Conservation (phyloP, 2,113 vertebrate genomes). For the Agapornis roseicollis region DNA sequence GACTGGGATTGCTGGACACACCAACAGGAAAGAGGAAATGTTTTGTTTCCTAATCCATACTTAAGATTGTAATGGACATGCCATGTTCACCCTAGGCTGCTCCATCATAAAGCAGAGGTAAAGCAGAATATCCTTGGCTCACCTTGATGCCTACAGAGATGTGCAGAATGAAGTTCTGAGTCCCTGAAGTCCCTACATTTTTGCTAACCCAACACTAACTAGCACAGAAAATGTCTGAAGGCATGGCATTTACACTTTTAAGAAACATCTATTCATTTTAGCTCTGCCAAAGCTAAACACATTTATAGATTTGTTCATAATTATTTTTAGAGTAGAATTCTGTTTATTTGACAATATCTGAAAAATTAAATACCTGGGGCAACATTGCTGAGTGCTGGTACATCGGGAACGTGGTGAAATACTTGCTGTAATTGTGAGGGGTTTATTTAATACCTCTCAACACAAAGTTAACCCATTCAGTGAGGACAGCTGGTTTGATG, state of each 20-base stretch:
- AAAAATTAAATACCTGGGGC: slow-evolving; percentile 60
- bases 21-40: neutral
- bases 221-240: neutral
- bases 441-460: slow-evolving; percentile 1
- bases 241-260: neutral
- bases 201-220: neutral
- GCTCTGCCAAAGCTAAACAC: slow-evolving; percentile 34
- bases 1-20: neutral
- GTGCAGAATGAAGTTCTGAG: neutral
- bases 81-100: neutral
- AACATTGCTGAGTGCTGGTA: neutral
- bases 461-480: neutral
- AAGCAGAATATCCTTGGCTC: neutral
- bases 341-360: slow-evolving; percentile 59
- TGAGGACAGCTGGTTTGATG: neutral
- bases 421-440: neutral
- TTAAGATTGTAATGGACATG: neutral
- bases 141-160: rapidly evolving
- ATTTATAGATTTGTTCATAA: slow-evolving; percentile 34
- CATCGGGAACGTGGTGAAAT: neutral
- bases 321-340: slow-evolving; percentile 60
- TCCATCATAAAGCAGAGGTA: neutral
- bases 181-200: neutral
- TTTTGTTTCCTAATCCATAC: neutral
- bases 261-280: neutral